Evolutionary conservation across 2,797 vertebrate species (phyloP).

Genomic region (Melopsittacus undulatus): DNA sequence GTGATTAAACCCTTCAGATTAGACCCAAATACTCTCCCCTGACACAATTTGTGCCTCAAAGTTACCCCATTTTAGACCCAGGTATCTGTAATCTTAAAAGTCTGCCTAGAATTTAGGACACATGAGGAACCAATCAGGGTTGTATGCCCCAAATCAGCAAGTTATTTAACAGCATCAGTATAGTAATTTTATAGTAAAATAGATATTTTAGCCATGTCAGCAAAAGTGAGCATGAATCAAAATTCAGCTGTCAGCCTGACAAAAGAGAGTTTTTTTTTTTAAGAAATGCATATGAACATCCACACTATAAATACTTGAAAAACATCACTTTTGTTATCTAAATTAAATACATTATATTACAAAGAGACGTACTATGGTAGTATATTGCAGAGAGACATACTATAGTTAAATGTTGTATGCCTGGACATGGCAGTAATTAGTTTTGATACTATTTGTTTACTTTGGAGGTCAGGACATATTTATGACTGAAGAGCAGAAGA

Average conservation of each 20-base stretch:
- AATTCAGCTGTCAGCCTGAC: neutral
- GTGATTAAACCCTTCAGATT: neutral
- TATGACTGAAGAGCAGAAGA: conserved; percentile 99
- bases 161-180: neutral
- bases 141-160: neutral
- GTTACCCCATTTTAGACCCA: neutral
- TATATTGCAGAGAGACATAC: neutral
- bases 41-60: neutral
- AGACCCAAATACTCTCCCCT: neutral
- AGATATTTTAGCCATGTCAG: neutral
- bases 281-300: neutral
- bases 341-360: neutral
- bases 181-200: neutral
- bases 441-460: conserved; percentile 81
- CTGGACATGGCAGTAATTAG: conserved; percentile 71
- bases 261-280: neutral
- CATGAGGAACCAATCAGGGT: neutral
- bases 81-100: neutral
- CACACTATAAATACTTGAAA: neutral
- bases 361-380: neutral
- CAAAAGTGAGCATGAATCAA: neutral
- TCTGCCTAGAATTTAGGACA: neutral
- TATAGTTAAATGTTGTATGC: neutral
- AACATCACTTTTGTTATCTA: neutral
- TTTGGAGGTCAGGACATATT: conserved; percentile 99